phyloP scores from a whole-genome alignment of 35 echinoderm and acorn worm species.

The Ophiothrix spiculata region DNA sequence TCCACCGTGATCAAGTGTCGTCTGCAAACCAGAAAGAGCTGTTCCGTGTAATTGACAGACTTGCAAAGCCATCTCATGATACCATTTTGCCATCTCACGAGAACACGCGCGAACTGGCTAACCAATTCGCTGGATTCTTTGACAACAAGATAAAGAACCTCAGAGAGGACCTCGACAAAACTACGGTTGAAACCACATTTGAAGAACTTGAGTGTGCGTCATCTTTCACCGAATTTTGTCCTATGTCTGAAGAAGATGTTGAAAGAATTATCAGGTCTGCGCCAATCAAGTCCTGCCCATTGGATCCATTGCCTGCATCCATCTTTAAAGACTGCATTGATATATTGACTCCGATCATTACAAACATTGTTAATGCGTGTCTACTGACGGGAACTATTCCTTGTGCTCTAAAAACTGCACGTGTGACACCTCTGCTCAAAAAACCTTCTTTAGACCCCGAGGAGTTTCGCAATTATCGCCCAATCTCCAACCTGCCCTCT shows the following conservation, averaged over 20 bases:
- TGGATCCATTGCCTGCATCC: constrained; percentile 52
- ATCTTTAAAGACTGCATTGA: constrained; percentile 37
- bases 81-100: constrained; percentile 12
- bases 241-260: constrained; percentile 36
- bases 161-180: neutral
- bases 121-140: neutral
- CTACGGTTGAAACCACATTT: no score
- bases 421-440: constrained; percentile 47
- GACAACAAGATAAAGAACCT: neutral
- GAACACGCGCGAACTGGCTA: neutral
- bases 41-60: neutral
- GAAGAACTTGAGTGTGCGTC: neutral
- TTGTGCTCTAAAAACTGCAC: constrained; percentile 4
- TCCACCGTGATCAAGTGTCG: neutral
- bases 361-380: constrained; percentile 44
- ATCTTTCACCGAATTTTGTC: constrained; percentile 17
- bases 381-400: neutral
- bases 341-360: constrained; percentile 38
- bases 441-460: constrained; percentile 34
- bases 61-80: neutral
- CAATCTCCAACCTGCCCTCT: constrained; percentile 40
- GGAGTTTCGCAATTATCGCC: constrained; percentile 42
- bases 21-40: constrained; percentile 5
- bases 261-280: constrained; percentile 20
- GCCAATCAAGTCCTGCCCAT: constrained; percentile 23